Evolutionary conservation across 2,797 vertebrate genomes (phyloP), one percentile per base, ranked within the genome.

Genomic region (Diglossa cyanea): DNA sequence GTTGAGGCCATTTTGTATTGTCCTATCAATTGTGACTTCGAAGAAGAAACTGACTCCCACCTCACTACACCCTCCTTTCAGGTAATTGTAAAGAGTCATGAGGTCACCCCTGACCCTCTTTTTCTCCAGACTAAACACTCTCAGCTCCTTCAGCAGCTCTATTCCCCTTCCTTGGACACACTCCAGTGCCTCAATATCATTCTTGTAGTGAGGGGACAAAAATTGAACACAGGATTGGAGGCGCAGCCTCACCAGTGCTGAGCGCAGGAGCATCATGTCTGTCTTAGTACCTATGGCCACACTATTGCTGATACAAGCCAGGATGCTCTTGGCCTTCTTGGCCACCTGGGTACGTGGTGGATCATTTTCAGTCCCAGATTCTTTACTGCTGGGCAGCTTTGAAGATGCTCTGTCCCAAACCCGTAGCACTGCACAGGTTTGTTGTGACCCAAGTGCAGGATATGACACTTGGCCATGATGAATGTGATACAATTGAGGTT

Each of bases 201-300:
- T 75, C 13, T 55, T 62, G 19, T 30, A 37, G 31, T 48, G 35
- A 75, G 23, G 15, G 16, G 26, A 31, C 23, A 28, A 44, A 42
- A 48, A 50, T 0, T 37, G 9, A 4, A 20, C 35, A 26, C 10
- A 55, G 8, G 25, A 23, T 20, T 67, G 9, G 8, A 40, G 10
- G 4, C 35, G 10, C 7, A 11, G 33, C 40, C 31, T 61, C 35
- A 23, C 26, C 10, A 26, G 33, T 23, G 4, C 35, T 0, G 0
- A 37, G 18, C 18, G 40, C 35, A 60, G 21, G 15, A 39, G 5
- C 11, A n/a, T 11, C 48, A 28, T 47, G 5, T 11, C 16, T 37
- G 31, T 16, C 18, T 35, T 9, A 17, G 26, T 12, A 31, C 23
- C 48, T 20, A 7, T 24, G 62, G 48, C 31, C 31, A 24, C 48